These are phyloP conservation scores for Fringilla coelebs DNA, from an alignment of 2,797 vertebrate genomes.

Conservation along the genomic window DNA sequence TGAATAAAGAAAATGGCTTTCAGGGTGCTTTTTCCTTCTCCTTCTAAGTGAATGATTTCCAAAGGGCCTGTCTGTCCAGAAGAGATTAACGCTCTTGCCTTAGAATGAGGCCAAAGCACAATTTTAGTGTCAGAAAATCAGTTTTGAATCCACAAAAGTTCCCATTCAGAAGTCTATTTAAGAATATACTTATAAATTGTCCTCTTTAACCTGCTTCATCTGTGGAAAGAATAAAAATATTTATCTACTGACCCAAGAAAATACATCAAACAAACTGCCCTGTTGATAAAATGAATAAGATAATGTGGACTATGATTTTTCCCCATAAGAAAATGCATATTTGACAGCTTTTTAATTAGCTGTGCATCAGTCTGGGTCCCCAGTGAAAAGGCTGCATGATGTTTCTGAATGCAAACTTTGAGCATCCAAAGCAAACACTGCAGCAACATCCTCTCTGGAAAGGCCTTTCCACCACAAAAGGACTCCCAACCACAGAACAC, in stretches of 20 bases:
- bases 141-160: not conserved
- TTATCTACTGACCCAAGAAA: not conserved
- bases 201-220: not conserved
- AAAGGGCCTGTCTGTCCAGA: slow-evolving; percentile 23
- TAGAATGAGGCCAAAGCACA: slow-evolving; percentile 17
- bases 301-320: not conserved
- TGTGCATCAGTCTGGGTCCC: not conserved
- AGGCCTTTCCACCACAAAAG: not conserved
- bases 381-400: not conserved
- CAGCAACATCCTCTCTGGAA: not conserved
- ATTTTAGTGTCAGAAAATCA: slow-evolving; percentile 6
- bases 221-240: slow-evolving; percentile 10
- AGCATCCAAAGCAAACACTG: not conserved
- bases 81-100: slow-evolving; percentile 31
- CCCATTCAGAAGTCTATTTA: not conserved
- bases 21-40: not conserved
- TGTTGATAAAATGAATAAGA: not conserved
- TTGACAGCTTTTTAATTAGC: slow-evolving; percentile 1
- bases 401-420: not conserved
- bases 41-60: slow-evolving; percentile 28
- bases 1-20: slow-evolving; percentile 54
- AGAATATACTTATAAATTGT: not conserved
- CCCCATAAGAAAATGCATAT: not conserved
- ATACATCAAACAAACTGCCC: not conserved
- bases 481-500: not conserved